Evolutionary conservation across 2,113 vertebrate genomes (phyloP).

Genomic region (Pachypanchax playfairii): DNA sequence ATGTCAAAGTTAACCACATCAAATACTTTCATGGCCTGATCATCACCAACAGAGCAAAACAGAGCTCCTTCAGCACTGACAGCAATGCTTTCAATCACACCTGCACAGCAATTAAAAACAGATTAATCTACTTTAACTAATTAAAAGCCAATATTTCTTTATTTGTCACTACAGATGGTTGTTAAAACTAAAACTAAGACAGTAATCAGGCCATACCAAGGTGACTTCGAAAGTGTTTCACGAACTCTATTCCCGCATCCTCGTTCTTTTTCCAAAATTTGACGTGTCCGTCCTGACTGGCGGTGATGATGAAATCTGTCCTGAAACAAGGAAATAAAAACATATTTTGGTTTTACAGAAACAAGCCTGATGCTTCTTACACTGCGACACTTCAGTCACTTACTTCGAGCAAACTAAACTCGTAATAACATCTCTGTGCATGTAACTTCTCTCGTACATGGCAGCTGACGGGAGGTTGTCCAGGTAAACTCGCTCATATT

Average conservation of each 20-base stretch:
- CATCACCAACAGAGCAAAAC: conserved; percentile 93
- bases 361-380: too few relatives aligned
- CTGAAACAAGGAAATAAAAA: conserved; percentile 64
- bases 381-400: too few relatives aligned
- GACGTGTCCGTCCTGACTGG: conserved; percentile 97
- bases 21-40: conserved; percentile 98
- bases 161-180: background rate
- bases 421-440: conserved; percentile 97
- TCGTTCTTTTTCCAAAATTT: conserved; percentile 99
- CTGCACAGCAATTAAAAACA: conserved; percentile 71
- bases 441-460: conserved; percentile 98
- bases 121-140: background rate
- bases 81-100: conserved; percentile 91
- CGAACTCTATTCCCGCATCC: conserved; percentile 96
- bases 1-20: conserved; percentile 99
- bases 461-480: conserved; percentile 92
- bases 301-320: conserved; percentile 96
- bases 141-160: background rate
- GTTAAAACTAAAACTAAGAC: background rate
- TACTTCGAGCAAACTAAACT: conserved; percentile 94
- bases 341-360: too few relatives aligned
- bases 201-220: conserved; percentile 79
- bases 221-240: conserved; percentile 97
- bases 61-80: conserved; percentile 93
- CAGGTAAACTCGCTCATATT: conserved; percentile 92